Evolutionary conservation across 2,113 vertebrate species (phyloP).

Genomic region (Peromyscus maniculatus): DNA sequence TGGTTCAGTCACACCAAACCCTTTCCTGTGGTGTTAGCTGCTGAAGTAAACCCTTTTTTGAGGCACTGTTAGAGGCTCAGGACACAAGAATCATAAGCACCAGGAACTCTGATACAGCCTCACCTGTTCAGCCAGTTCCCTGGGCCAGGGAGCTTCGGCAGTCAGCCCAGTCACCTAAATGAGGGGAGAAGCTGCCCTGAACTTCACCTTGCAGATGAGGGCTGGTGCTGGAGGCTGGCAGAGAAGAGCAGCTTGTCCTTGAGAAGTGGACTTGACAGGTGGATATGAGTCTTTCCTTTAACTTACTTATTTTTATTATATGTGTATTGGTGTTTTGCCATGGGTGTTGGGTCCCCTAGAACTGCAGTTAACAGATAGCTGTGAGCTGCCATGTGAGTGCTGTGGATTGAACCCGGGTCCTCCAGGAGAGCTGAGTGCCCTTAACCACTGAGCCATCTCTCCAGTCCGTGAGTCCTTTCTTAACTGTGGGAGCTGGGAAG

Average conservation of each 20-base stretch:
- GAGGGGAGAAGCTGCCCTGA: background rate
- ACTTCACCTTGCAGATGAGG: constrained; percentile 24
- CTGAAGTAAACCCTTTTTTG: background rate
- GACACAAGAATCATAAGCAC: background rate
- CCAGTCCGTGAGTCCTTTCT: background rate
- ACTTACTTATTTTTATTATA: too few relatives aligned
- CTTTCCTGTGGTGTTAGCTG: background rate
- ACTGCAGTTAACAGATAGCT: too few relatives aligned
- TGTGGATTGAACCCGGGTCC: too few relatives aligned
- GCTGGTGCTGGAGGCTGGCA: background rate
- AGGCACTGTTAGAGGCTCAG: background rate
- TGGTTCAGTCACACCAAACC: background rate
- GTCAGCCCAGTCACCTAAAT: background rate
- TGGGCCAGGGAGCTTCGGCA: too few relatives aligned
- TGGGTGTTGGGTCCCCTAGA: too few relatives aligned
- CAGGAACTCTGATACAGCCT: background rate
- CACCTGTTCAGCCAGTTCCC: background rate
- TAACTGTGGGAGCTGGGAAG: background rate
- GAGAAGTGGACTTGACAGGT: background rate
- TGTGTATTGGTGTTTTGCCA: too few relatives aligned
- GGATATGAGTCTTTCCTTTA: background rate
- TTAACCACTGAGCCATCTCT: too few relatives aligned
- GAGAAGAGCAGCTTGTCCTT: background rate
- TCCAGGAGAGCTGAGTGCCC: too few relatives aligned
- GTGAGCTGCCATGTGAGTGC: too few relatives aligned